Evolutionary conservation across 2,797 vertebrate genomes (phyloP).

Genomic region (Anomalospiza imberbis): DNA sequence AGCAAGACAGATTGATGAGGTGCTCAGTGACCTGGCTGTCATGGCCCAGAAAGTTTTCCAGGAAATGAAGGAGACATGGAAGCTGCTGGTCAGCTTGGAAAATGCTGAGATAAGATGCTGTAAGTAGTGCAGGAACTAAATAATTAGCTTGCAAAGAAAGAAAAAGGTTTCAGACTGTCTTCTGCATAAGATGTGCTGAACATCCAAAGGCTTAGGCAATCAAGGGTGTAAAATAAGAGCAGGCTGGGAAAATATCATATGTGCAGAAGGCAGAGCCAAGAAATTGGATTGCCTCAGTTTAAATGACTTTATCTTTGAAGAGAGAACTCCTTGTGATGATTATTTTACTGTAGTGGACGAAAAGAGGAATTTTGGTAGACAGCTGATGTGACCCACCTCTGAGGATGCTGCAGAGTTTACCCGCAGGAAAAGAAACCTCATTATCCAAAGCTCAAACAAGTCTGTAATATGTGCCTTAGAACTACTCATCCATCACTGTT

Average conservation of each 20-base stretch:
- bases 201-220: background rate
- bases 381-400: background rate
- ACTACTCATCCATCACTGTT: background rate
- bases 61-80: background rate
- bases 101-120: background rate
- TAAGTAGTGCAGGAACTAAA: background rate
- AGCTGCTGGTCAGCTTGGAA: background rate
- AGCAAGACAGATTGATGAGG: conserved; percentile 17
- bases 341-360: background rate
- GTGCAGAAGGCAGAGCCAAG: background rate
- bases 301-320: background rate
- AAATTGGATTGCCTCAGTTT: background rate
- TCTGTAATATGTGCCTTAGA: background rate
- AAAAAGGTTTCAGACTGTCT: background rate
- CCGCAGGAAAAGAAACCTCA: background rate
- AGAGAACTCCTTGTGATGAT: background rate
- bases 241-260: background rate
- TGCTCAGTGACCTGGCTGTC: conserved; percentile 1
- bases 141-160: background rate
- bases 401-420: background rate
- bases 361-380: background rate
- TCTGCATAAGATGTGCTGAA: background rate
- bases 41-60: background rate
- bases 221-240: background rate
- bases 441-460: background rate